Percentiles rank a stretch among this genome's conserved stretches.
Evolutionary conservation across 2,113 vertebrate genomes (phyloP).

Genomic region (Silurus asotus): DNA sequence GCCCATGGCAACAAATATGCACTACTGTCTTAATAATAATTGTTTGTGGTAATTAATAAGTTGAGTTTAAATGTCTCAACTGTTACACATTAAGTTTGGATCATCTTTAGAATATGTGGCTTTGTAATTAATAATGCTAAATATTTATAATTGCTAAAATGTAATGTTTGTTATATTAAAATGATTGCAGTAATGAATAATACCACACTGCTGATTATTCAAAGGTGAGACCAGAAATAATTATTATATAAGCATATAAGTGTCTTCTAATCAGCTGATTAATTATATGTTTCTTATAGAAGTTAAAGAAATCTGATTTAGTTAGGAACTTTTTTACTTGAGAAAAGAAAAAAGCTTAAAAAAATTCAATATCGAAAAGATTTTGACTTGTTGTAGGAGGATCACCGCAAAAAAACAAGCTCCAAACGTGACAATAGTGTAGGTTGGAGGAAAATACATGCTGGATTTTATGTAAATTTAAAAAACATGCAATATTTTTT

Average conservation of each 20-base stretch:
- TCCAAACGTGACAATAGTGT: background rate
- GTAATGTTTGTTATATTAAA: background rate
- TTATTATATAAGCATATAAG: background rate
- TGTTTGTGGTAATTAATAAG: background rate
- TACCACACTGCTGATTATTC: background rate
- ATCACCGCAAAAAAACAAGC: background rate
- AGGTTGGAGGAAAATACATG: background rate
- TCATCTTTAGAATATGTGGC: background rate
- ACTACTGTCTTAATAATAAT: background rate
- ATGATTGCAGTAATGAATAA: background rate
- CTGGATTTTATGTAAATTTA: background rate
- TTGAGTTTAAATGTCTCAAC: background rate
- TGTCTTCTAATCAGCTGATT: background rate
- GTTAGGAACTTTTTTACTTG: background rate
- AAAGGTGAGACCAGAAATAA: conserved; percentile 12
- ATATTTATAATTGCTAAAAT: background rate
- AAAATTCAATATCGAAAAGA: conserved; percentile 13
- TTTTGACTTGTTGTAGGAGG: background rate
- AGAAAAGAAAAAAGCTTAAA: background rate
- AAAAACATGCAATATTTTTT: background rate
- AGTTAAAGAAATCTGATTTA: conserved; percentile 10
- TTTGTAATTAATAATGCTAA: background rate
- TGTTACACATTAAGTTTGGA: background rate
- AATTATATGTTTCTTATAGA: background rate
- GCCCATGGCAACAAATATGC: background rate